Percentiles rank a stretch among this genome's conserved stretches.
Conservation (phyloP, 2,888 invertebrate species). For the Athalia rosae region DNA sequence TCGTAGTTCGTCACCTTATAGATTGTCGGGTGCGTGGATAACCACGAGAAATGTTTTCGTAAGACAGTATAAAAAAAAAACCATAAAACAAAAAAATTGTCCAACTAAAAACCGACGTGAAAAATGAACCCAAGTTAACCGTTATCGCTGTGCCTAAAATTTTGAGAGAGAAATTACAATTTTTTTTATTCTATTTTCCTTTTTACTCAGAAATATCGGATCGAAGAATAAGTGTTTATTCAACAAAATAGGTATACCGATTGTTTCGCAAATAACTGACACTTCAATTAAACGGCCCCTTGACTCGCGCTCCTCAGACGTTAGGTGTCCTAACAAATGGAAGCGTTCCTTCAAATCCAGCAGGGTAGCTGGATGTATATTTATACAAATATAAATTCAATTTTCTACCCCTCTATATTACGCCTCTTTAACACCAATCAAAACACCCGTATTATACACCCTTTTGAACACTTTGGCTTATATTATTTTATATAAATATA, state of each 20-base stretch:
- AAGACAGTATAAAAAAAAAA: no score
- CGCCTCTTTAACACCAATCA: background rate
- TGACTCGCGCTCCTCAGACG: background rate
- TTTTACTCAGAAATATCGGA: conserved; percentile 16
- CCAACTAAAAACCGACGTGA: no score
- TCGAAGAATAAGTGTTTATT: conserved; percentile 30
- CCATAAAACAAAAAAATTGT: no score
- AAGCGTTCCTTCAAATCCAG: conserved; percentile 11
- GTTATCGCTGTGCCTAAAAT: no score
- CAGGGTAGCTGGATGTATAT: background rate
- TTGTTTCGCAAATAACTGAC: conserved; percentile 45
- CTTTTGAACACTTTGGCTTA: background rate
- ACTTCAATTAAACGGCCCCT: conserved; percentile 39
- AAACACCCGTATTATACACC: background rate
- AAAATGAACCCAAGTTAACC: no score
- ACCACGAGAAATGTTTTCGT: no score
- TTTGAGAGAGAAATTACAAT: no score
- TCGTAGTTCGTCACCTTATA: no score
- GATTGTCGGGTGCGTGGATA: no score
- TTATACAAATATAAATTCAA: conserved; percentile 41
- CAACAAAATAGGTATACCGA: conserved; percentile 26
- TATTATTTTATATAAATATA: background rate
- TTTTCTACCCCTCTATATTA: conserved; percentile 32
- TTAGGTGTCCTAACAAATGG: background rate
- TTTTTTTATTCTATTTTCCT: background rate